Evolutionary conservation across 1,140 invertebrate genomes (phyloP).

Genomic region (Lasioglossum baleicum): DNA sequence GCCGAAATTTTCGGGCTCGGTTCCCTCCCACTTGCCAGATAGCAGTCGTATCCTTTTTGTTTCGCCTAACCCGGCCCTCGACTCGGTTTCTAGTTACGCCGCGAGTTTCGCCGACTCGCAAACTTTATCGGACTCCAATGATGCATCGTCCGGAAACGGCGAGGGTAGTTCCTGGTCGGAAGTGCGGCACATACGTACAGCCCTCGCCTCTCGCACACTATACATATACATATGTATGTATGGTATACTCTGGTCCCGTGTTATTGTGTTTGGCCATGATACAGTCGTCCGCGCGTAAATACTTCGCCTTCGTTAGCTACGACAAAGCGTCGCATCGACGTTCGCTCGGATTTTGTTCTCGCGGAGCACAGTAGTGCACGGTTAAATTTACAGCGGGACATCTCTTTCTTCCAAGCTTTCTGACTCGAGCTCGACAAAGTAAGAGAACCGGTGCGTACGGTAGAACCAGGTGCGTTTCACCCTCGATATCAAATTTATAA

Average conservation of each 20-base stretch:
- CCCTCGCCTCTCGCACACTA: neutral
- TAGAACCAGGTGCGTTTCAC: too few species aligned
- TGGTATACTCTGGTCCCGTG: neutral
- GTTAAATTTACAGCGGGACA: too few species aligned
- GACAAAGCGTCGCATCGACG: neutral
- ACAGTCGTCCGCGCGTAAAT: conserved; percentile 50
- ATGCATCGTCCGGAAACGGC: conserved; percentile 73
- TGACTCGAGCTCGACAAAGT: too few species aligned
- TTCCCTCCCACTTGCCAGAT: conserved; percentile 1
- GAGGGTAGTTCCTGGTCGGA: conserved; percentile 71
- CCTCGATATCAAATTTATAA: too few species aligned
- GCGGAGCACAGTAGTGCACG: too few species aligned
- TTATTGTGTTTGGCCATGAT: conserved; percentile 38
- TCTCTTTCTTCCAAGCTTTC: too few species aligned
- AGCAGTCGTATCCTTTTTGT: conserved; percentile 50
- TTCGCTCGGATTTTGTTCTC: too few species aligned
- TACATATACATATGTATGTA: too few species aligned
- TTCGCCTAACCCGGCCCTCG: conserved; percentile 15
- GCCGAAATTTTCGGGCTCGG: conserved; percentile 51
- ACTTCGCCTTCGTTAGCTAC: conserved; percentile 18
- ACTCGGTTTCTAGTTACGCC: conserved; percentile 39
- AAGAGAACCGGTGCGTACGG: too few species aligned
- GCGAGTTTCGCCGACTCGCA: conserved; percentile 65
- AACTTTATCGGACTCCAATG: conserved; percentile 74
- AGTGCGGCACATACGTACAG: conserved; percentile 57